A percentile compares a stretch with the other conserved stretches of the same genome.
Conservation (phyloP, 2,888 invertebrate species). For the Bruchidius siliquastri region DNA sequence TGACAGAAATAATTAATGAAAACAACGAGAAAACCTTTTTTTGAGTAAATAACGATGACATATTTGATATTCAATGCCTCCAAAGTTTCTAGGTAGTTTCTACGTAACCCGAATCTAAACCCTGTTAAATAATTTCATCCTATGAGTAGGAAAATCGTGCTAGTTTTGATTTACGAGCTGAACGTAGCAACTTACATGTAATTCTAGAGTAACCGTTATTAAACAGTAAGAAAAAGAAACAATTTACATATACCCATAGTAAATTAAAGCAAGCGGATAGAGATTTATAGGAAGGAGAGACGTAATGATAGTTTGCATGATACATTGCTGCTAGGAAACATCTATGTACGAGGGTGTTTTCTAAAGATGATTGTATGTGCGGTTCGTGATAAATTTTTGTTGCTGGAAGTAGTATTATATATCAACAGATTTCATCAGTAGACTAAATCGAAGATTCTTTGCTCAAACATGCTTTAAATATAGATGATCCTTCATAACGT, state of each 20-base stretch:
- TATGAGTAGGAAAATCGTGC: not conserved
- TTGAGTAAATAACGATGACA: no score
- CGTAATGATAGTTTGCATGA: not conserved
- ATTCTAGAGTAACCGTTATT: not conserved
- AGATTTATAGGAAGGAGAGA: not conserved
- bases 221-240: not conserved
- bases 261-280: not conserved
- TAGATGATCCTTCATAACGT: no score
- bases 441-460: no score
- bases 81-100: no score
- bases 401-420: no score
- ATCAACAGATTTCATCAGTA: no score
- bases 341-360: not conserved
- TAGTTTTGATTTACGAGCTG: not conserved
- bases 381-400: not conserved
- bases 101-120: no score
- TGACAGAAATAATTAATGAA: no score
- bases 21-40: no score
- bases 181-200: not conserved
- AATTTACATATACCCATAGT: not conserved
- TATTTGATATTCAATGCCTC: no score
- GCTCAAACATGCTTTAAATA: no score
- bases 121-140: not conserved
- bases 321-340: not conserved
- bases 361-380: not conserved